These are phyloP conservation scores for Clunio marinus DNA, from an alignment of 2,888 invertebrate genomes.

Conservation along the genomic window DNA sequence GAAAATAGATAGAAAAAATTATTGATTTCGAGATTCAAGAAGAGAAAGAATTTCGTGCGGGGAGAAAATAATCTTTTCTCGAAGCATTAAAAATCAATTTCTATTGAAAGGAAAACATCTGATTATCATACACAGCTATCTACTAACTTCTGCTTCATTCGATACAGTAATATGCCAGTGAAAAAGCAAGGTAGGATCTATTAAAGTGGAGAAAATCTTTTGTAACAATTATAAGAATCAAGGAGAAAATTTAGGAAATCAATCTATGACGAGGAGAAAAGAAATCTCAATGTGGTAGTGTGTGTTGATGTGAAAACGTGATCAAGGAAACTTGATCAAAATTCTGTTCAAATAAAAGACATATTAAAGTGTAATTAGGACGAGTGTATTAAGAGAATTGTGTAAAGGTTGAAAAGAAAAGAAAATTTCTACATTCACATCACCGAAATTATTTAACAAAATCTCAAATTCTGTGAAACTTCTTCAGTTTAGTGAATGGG, in stretches of 20 bases:
- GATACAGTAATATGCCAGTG: conserved; percentile 37
- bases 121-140: not conserved
- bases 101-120: conserved; percentile 13
- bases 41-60: not conserved
- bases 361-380: too few relatives aligned
- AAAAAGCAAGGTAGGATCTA: conserved; percentile 26
- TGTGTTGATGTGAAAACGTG: not conserved
- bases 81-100: conserved; percentile 30
- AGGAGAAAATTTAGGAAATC: conserved; percentile 9
- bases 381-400: too few relatives aligned
- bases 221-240: too few relatives aligned
- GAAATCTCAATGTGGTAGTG: not conserved
- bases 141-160: too few relatives aligned
- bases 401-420: too few relatives aligned
- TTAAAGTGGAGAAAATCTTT: not conserved
- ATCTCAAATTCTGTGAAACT: too few relatives aligned
- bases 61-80: conserved; percentile 20
- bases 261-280: conserved; percentile 2
- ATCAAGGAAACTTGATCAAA: too few relatives aligned
- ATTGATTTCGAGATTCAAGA: conserved; percentile 29
- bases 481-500: too few relatives aligned
- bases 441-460: too few relatives aligned
- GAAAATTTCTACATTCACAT: too few relatives aligned
- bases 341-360: too few relatives aligned
- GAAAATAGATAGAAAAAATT: conserved; percentile 27